Evolutionary conservation across 1,140 invertebrate genomes (phyloP).

Genomic region (Cyphomyrmex costatus): DNA sequence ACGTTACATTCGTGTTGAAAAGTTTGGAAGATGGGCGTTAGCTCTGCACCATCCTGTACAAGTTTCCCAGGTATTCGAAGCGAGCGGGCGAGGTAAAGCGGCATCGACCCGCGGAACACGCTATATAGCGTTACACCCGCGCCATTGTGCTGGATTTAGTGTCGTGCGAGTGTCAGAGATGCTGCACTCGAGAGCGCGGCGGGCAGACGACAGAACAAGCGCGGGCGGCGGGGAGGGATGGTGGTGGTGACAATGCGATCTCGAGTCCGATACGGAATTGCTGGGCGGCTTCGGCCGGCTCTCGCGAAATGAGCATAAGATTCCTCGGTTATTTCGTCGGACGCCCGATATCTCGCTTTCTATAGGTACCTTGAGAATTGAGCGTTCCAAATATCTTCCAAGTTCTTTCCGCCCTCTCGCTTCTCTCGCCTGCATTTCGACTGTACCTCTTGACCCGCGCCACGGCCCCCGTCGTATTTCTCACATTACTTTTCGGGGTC

Average conservation of each 20-base stretch:
- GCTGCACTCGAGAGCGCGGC: conserved; percentile 50
- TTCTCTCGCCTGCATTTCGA: conserved; percentile 46
- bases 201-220: conserved; percentile 37
- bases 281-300: conserved; percentile 69
- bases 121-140: conserved; percentile 59
- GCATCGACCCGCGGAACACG: conserved; percentile 58
- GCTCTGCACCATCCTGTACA: conserved; percentile 32
- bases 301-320: conserved; percentile 80
- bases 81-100: conserved; percentile 54
- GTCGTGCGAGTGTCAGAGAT: conserved; percentile 59
- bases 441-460: conserved; percentile 78
- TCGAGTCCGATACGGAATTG: conserved; percentile 80
- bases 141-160: conserved; percentile 64
- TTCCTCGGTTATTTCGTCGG: conserved; percentile 79
- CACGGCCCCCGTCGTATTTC: conserved; percentile 77
- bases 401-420: conserved; percentile 29
- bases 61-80: conserved; percentile 49
- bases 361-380: conserved; percentile 74
- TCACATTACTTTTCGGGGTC: conserved; percentile 82
- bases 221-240: not conserved
- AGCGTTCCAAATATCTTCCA: conserved; percentile 82
- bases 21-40: conserved; percentile 26
- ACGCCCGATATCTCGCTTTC: conserved; percentile 77
- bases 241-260: conserved; percentile 77
- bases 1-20: not conserved